Evolutionary conservation across 1,140 invertebrate genomes (phyloP), one percentile per base, ranked within the genome.

Genomic region (Lucilia sericata): DNA sequence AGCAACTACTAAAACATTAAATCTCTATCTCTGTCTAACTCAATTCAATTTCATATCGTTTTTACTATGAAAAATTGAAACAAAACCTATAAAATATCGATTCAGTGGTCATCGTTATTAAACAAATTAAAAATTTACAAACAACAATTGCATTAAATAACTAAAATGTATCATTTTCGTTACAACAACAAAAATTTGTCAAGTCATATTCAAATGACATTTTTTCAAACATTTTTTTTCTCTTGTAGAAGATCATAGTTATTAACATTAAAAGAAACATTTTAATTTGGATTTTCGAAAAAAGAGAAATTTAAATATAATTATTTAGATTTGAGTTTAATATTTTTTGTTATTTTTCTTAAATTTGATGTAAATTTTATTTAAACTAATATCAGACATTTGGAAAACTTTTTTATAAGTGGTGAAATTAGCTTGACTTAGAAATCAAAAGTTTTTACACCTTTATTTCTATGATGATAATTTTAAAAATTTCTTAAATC

Each of bases 61-160:
- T 21, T 74, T 60, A 78, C 51, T 83, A 34, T 81, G 82, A 82
- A 80, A 81, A 80, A 36, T 78, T 84, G 80, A 74, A 84, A 60
- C 65, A 83, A 84, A 88, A 87, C 86, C 85, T 86, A 88, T 89
- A 89, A 90, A 90, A 90, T 90, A 90, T 90, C 89, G 89, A 90
- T 90, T 90, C 88, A 89, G 89, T 90, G 88, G 89, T 90, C 89
- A 90, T 90, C 84, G 84, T 84, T 84, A 84, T 84, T 84, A 76
- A 70, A 49, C 42, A 34, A 82, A 81, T 13, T 14, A 42, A 81
- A 81, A 84, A 83, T 42, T 70, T 74, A 9, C 17, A 75, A 75
- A 47, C 42, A 74, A 81, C 19, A 51, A 74, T 49, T 17, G 12
- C n/a, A 49, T 9, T 70, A 76, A 75, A 30, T 83, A 51, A 51